phyloP scores from a whole-genome alignment of 2,888 invertebrate genomes.

The Eupithecia inturbata region DNA sequence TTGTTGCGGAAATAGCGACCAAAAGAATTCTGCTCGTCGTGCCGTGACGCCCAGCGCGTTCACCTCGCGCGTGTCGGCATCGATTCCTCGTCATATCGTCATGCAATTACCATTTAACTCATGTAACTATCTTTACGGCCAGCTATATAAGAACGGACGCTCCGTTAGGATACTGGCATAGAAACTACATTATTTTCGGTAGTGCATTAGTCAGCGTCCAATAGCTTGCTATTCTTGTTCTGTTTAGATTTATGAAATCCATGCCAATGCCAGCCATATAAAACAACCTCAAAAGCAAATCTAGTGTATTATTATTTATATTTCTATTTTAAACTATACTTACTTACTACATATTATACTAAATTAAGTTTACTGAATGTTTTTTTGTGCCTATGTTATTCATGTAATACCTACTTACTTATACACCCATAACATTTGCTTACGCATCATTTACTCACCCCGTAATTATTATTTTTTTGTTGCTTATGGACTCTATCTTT shows the following conservation, averaged over 20 bases:
- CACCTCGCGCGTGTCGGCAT: slow-evolving; percentile 59
- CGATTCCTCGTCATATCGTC: slow-evolving; percentile 46
- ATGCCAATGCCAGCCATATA: slow-evolving; percentile 9
- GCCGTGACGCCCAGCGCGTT: slow-evolving; percentile 62
- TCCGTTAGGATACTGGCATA: slow-evolving; percentile 28
- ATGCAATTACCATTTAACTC: slow-evolving; percentile 30
- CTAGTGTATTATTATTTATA: no score
- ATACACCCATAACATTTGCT: no score
- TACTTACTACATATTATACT: no score
- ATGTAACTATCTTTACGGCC: slow-evolving; percentile 32
- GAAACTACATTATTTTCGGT: slow-evolving; percentile 26
- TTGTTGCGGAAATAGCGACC: slow-evolving; percentile 82
- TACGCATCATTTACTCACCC: no score
- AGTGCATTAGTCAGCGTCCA: slow-evolving; percentile 20
- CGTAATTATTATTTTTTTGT: no score
- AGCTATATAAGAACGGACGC: slow-evolving; percentile 22
- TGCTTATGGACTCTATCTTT: no score
- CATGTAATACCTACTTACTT: no score
- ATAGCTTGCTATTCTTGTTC: slow-evolving; percentile 7
- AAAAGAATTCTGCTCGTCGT: slow-evolving; percentile 68
- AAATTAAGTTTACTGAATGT: no score
- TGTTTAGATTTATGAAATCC: slow-evolving; percentile 9
- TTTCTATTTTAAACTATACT: no score
- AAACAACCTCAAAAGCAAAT: no score
- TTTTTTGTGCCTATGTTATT: no score